Base-by-base conservation (phyloP, 35 echinoderm and acorn worm genomes). In the Apostichopus japonicus region DNA sequence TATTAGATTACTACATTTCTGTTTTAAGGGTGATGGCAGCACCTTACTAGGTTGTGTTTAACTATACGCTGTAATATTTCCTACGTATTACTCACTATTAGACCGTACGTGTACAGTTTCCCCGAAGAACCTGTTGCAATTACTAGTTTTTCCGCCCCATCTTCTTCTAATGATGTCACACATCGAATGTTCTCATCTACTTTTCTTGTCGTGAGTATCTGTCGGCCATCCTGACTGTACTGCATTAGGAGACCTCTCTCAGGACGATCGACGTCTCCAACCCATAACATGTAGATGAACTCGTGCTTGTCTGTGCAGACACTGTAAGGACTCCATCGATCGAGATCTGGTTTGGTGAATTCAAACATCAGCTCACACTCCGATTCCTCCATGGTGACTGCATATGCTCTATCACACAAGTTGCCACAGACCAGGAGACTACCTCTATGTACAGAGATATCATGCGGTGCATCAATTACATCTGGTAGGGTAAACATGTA, bases 221-320 rank as follows among this genome's bases (percentile, higher is more conserved):
- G 83, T 53, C 54, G 83, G 22, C 83, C 83, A 87, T 87, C 83
- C 22, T 25, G 83, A 63, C 83, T 87, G 83, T 87, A 87, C 52
- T 87, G 83, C 58, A 65, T 24, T 58, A 87, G 44, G 83, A 87
- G 4, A 87, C 83, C 19, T 56, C 16, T 87, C 17, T 22, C 52
- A 6, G 8, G 11, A 16, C 10, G 16, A 54, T 10, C 33, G 54
- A 16, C 15, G 33, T 54, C 25, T 80, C 23, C 57, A 13, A 24
- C 25, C 83, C 83, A 87, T 55, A 87, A 65, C 14, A 87, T 87
- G 55, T 87, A 87, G 55, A 65, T 87, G 54, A 61, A 65, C 15
- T 55, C 16, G 55, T 54, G 56, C 54, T 24, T 87, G 59, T 87
- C 83, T 16, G 83, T 55, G 58, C 83, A 87, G 6, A 87, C 83